Evolutionary conservation across 2,888 invertebrate species (phyloP), one percentile per base, ranked within the genome.

Genomic region (Andrena marginata): DNA sequence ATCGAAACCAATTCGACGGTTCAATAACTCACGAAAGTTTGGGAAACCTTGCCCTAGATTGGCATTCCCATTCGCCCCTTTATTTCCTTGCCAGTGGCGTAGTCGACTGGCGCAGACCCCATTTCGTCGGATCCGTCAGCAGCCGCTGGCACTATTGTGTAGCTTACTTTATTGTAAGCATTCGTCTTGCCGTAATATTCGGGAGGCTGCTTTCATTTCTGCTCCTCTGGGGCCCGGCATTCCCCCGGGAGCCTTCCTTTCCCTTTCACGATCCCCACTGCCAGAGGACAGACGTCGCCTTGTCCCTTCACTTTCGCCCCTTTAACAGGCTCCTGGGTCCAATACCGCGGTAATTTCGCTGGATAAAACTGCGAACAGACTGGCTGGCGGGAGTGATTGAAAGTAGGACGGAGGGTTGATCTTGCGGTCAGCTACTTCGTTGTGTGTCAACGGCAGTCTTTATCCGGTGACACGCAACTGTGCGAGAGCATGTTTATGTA

Each of bases 151-250:
- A 82, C 89, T 89, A 92, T 92, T 90, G 91, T 90, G 90, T 88
- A 90, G 89, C 91, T 90, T 91, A 89, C 88, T 92, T 92, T 92
- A 92, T 92, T 90, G 89, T 88, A 49, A 78, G 87, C 91, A 91
- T 91, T 91, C 90, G 83, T 92, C 92, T 90, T 90, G 82, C 83
- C 83, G 87, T 89, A 90, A 92, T 91, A 92, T 91, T 92, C 88
- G 70, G 77, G 65, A 64, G 35, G 51, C 49, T 51, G 60, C 68
- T 26, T 35, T 71, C 31, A 42, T 51, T 73, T 49, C 67, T 51
- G 51, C 56, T 33, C 49, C 49, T 42, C 68, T 29, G 31, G 20
- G 16, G 42, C 42, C 42, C 68, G 16, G 13, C 26, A 62, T 26
- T 10, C 59, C 51, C 48, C 59, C 48, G 7, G 7, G 29, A n/a